Evolutionary conservation across 2,888 invertebrate genomes (phyloP), one percentile per base, ranked within the genome.

Genomic region (Tetragonula carbonaria): DNA sequence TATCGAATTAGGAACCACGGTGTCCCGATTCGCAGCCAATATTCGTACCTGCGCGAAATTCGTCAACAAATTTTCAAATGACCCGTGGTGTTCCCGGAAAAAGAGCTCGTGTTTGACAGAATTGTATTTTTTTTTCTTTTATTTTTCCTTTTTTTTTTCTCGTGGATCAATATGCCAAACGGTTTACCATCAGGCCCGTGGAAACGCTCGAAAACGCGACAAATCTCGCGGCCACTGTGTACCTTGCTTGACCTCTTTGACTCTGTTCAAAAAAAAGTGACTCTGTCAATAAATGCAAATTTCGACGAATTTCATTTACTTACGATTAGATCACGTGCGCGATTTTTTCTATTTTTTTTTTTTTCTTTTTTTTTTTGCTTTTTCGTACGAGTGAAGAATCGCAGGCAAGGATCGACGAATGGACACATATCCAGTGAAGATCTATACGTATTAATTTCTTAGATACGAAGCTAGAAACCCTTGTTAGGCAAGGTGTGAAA

Each of bases 281-380:
- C 82, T 78, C 74, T 71, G 68, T 59, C 75, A 74, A 87, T 81
- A 80, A 84, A 84, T 83, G 81, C 71, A 68, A 75, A 65, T 70
- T 72, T 65, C 63, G 50, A 78, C 77, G 66, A 81, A 82, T 85
- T 84, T 90, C 74, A 90, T 87, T 28, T 86, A 86, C 38, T 38
- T 38, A 38, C 38, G 38, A 87, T 90, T 82, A 76, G 71, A 80
- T 78, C 76, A 81, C 38, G 0, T 8, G 38, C 38, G 38, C 38
- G 38, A 38, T 38, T 38, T 38, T 38, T 38, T 6, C 8, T 38
- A 0, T 6, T 38, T 8, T 38, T 8, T 0, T 38, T 38, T 28
- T 28, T 28, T 28, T 28, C 0, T 23, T 23, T 23, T 23, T 23
- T 23, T 23, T 23, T 23, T 23, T 23, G 28, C 28, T 28, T 28